These are phyloP conservation scores for Rhinolophus ferrumequinum DNA, from an alignment of 2,113 vertebrate genomes.

Conservation along the genomic window DNA sequence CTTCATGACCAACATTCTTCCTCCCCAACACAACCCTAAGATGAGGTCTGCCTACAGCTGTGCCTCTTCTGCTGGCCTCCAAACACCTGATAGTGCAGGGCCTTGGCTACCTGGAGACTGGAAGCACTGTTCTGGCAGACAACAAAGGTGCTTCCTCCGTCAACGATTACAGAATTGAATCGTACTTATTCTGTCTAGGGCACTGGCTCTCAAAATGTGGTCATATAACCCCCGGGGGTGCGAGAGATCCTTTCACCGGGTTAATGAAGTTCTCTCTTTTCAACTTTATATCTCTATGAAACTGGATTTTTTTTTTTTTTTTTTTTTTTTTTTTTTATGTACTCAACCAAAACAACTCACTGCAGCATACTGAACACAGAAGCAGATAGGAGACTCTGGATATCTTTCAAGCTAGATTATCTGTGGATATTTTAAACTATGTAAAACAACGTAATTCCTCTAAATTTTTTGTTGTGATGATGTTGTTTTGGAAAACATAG, in stretches of 20 bases:
- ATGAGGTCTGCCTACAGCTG: background rate
- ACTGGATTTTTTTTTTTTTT: background rate
- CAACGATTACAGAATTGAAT: background rate
- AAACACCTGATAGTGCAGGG: rapidly evolving
- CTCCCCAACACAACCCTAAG: background rate
- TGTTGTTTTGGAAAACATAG: background rate
- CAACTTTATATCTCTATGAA: background rate
- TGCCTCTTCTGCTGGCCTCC: background rate
- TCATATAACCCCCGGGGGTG: background rate
- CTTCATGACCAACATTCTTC: background rate
- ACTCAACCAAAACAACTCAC: background rate
- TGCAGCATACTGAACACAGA: background rate
- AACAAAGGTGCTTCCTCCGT: background rate
- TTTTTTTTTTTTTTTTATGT: background rate
- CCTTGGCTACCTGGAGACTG: too few species aligned
- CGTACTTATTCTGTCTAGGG: background rate
- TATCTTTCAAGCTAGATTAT: background rate
- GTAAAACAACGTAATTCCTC: background rate
- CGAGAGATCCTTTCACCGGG: background rate
- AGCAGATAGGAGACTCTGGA: background rate
- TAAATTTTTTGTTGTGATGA: background rate
- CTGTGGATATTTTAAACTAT: background rate
- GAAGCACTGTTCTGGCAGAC: too few species aligned
- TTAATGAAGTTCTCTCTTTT: background rate
- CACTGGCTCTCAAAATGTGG: background rate